Conservation (phyloP, 2,888 invertebrate genomes). For the Subacronicta megacephala region DNA sequence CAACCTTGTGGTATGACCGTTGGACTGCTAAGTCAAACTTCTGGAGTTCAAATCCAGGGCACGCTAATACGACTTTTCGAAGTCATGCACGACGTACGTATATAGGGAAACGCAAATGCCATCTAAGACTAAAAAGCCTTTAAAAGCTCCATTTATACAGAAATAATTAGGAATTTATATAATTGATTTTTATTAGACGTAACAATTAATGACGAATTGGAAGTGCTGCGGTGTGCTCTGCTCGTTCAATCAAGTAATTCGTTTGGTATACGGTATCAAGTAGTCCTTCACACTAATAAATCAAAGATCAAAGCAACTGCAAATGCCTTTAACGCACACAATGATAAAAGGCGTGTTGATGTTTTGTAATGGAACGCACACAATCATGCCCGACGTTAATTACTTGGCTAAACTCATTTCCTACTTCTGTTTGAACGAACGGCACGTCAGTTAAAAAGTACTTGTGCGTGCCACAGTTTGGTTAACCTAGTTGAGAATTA, state of each 20-base stretch:
- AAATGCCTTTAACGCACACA: slow-evolving; percentile 6
- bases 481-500: slow-evolving; percentile 37
- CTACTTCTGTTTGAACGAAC: slow-evolving; percentile 52
- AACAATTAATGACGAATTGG: no score
- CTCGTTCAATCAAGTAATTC: neutral
- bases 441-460: slow-evolving; percentile 40
- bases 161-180: no score
- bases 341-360: slow-evolving; percentile 37
- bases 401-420: slow-evolving; percentile 61
- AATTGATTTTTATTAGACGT: no score
- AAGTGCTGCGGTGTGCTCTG: neutral
- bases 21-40: no score
- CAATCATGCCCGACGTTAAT: slow-evolving; percentile 51
- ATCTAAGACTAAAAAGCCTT: no score
- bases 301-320: neutral
- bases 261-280: neutral
- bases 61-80: no score
- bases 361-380: slow-evolving; percentile 51
- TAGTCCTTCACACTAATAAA: neutral
- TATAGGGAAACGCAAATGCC: no score
- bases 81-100: no score
- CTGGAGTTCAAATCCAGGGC: no score
- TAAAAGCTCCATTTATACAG: no score
- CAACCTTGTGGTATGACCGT: no score
- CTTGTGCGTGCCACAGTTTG: slow-evolving; percentile 45